A percentile compares a stretch with the other conserved stretches of the same genome.
Evolutionary conservation across 2,888 invertebrate species (phyloP).

Genomic region (Epirrhoe tristata): DNA sequence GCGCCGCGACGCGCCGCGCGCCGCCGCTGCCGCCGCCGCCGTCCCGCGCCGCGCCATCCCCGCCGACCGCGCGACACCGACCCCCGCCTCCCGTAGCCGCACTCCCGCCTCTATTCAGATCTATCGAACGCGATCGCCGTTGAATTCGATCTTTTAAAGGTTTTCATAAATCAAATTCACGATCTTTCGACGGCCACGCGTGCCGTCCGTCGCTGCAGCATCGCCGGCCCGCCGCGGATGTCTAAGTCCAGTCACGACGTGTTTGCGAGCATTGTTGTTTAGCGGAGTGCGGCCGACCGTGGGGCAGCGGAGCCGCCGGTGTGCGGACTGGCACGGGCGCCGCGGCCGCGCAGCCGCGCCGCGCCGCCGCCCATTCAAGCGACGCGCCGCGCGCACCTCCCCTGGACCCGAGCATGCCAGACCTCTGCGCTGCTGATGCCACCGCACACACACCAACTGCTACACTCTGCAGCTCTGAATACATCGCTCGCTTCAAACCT

Average conservation of each 20-base stretch:
- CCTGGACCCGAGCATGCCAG: conserved; percentile 6
- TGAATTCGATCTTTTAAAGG: conserved; percentile 72
- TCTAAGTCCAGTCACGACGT: conserved; percentile 75
- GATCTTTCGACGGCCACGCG: conserved; percentile 79
- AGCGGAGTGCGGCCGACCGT: conserved; percentile 84
- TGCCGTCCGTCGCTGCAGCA: conserved; percentile 78
- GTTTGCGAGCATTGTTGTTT: conserved; percentile 83
- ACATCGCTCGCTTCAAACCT: conserved; percentile 16
- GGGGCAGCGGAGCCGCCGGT: conserved; percentile 85
- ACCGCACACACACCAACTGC: conserved; percentile 6
- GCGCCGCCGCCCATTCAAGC: conserved; percentile 58
- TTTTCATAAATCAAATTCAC: conserved; percentile 80
- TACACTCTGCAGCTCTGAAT: conserved; percentile 21
- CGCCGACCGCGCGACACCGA: conserved; percentile 65
- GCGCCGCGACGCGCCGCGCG: conserved; percentile 80
- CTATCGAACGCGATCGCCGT: conserved; percentile 75
- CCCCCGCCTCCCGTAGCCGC: conserved; percentile 66
- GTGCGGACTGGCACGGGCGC: conserved; percentile 81
- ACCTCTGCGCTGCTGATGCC: conserved; percentile 14
- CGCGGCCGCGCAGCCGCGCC: conserved; percentile 68
- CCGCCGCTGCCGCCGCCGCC: conserved; percentile 66
- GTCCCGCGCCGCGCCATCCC: conserved; percentile 77
- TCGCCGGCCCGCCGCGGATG: conserved; percentile 74
- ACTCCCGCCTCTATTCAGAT: conserved; percentile 74
- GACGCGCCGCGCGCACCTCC: conserved; percentile 51